Base-by-base conservation (phyloP, 2,888 invertebrate genomes). In the Yponomeuta cagnagella region DNA sequence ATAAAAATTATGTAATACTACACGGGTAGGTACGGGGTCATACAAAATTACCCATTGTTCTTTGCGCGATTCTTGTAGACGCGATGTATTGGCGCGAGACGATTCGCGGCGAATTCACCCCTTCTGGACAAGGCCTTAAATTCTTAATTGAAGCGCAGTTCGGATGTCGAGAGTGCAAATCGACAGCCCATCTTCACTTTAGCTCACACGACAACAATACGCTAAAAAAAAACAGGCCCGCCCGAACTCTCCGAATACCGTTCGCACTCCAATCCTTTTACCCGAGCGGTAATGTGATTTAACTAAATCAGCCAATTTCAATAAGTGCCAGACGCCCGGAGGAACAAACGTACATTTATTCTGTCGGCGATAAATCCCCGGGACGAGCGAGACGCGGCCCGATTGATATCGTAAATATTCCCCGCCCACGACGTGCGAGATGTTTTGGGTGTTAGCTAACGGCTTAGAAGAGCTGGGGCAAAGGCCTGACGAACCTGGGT, bases 241-340 rank as follows among this genome's bases (percentile, higher is more conserved):
- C 31, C 48, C 8, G n/a, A n/a, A 33, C 23, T 37, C 63, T 10
- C 33, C 5, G 63, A 63, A 70, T 8, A 8, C 43, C 43, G 43
- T 43, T 58, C 52, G 52, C 70, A 70, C 48, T 64, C 79, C 85
- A 86, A 87, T 85, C 87, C 86, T 85, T 87, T 85, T 81, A 83
- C 84, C 82, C 78, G 80, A 30, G 77, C 73, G 72, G 77, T 76
- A 78, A 79, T 75, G 75, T 84, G 87, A 87, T 89, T 88, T 85
- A 86, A 89, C 86, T 87, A 89, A 90, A 89, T 89, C 86, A 86
- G 84, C 85, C 87, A 90, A 90, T 90, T 89, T 86, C 89, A 90
- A 89, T 90, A 89, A 90, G 90, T 89, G 89, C 87, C 84, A n/a
- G 77, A 78, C 79, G 77, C 80, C 82, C 78, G 77, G 81, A 80